These are phyloP conservation scores for Megathymus violae DNA, from an alignment of 1,140 invertebrate genomes.

Conservation along the genomic window DNA sequence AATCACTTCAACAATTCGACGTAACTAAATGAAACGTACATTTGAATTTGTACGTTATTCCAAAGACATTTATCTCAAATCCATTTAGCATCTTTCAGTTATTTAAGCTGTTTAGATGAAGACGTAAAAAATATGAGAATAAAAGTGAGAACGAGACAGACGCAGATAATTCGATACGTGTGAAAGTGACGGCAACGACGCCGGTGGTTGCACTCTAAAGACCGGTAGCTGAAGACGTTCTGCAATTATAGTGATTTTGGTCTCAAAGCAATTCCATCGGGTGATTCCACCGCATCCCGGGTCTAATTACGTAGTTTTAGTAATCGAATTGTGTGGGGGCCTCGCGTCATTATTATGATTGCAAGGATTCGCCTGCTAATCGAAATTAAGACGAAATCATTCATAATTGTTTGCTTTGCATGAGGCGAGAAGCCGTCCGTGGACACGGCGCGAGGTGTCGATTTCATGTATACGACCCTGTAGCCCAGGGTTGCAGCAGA, in stretches of 20 bases:
- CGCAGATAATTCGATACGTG: constrained; percentile 34
- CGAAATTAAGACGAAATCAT: constrained; percentile 50
- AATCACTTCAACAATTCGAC: constrained; percentile 27
- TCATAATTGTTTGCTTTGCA: constrained; percentile 32
- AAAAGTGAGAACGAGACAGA: constrained; percentile 47
- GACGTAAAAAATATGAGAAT: constrained; percentile 29
- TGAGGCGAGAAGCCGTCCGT: neutral
- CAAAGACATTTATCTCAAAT: constrained; percentile 12
- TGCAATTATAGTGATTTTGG: constrained; percentile 69
- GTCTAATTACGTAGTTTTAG: constrained; percentile 66
- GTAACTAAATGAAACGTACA: neutral
- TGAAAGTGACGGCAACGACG: constrained; percentile 56
- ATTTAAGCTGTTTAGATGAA: constrained; percentile 17
- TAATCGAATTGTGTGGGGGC: constrained; percentile 71
- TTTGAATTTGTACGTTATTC: constrained; percentile 5
- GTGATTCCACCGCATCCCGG: constrained; percentile 52
- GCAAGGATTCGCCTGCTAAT: constrained; percentile 57
- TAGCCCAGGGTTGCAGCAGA: no score
- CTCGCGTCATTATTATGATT: constrained; percentile 63
- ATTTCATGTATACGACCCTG: no score
- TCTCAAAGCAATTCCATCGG: constrained; percentile 53
- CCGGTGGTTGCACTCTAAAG: constrained; percentile 53
- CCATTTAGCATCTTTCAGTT: neutral
- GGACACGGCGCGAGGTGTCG: no score
- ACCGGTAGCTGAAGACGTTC: constrained; percentile 56